Conservation (phyloP, 37 sponge, comb jelly and placozoan species). For the Ephydatia muelleri region DNA sequence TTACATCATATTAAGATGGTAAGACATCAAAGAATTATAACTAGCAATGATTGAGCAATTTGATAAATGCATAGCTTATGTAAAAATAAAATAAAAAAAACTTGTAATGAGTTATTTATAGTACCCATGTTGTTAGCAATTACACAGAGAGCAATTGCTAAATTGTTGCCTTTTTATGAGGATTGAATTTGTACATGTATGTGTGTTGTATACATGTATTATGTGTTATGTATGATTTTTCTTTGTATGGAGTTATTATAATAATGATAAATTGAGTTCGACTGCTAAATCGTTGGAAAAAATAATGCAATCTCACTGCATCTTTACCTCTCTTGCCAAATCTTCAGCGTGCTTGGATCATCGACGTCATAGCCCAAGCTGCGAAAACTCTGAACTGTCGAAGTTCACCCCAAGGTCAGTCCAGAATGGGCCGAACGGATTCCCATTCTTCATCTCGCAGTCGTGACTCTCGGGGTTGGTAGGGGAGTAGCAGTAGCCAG, state of each 20-base stretch:
- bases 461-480: slow-evolving; percentile 14
- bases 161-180: too few relatives aligned
- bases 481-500: slow-evolving; percentile 64
- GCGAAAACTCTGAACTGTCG: slow-evolving; percentile 48
- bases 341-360: neutral
- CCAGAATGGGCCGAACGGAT: slow-evolving; percentile 94
- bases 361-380: slow-evolving; percentile 45
- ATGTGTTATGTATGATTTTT: too few relatives aligned
- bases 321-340: slow-evolving; percentile 74
- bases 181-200: too few relatives aligned
- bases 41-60: neutral
- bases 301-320: neutral
- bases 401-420: slow-evolving; percentile 69
- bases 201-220: too few relatives aligned
- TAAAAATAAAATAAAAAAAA: too few relatives aligned
- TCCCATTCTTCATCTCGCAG: slow-evolving; percentile 81
- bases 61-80: too few relatives aligned
- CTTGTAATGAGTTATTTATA: too few relatives aligned
- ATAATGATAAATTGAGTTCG: too few relatives aligned
- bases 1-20: neutral
- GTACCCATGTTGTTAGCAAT: too few relatives aligned
- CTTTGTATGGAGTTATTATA: too few relatives aligned
- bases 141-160: too few relatives aligned
- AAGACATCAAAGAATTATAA: neutral
- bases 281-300: too few relatives aligned